Base-by-base conservation (phyloP, 1,140 invertebrate genomes). In the Sitobion miscanthi region DNA sequence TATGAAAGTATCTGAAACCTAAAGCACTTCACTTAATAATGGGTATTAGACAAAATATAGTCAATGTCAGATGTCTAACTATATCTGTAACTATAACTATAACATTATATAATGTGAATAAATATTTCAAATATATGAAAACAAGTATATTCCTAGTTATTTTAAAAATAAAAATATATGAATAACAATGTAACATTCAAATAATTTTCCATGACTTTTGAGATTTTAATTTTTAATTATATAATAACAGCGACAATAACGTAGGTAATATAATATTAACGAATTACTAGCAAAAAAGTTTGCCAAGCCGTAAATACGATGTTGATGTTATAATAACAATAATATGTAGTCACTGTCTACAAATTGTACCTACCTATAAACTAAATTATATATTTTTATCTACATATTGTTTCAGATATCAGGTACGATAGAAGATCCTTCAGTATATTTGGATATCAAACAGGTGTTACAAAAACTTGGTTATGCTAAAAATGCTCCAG, bases 361-460 rank as follows among this genome's bases (percentile, higher is more conserved):
- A n/a, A 21, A 54, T 69, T 69, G 4, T 69, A n/a, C 21, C 20
- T 54, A 21, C 20, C 52, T 6, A 21, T 54, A 54, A 54, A 7
- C 6, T 21, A 0, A 21, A 54, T 54, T 4, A 23, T 17, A 77
- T 77, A n/a, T 17, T 35, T 17, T 14, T n/a, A 77, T 35, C n/a
- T 17, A 77, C 14, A 77, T 35, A 17, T 35, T 82, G 23, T 86
- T 93, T n/a, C 77, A 97, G 97, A 97, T 98, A 94, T 97, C 98
- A 86, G 96, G 97, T 7, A 98, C 98, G 2, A 98, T 99, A 91
- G 98, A 99, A 95, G 98, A 99, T 96, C 96, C 97, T 35, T 96
- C 96, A 91, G 97, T 99, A 1, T 99, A 98, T 94, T 95, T 95
- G 8, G 97, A 97, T 94, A 97, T 98, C 86, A 97, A 97, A 94